Percentiles rank a stretch among this genome's conserved stretches.
Conservation (phyloP, 2,888 invertebrate genomes). For the Callosobruchus maculatus region DNA sequence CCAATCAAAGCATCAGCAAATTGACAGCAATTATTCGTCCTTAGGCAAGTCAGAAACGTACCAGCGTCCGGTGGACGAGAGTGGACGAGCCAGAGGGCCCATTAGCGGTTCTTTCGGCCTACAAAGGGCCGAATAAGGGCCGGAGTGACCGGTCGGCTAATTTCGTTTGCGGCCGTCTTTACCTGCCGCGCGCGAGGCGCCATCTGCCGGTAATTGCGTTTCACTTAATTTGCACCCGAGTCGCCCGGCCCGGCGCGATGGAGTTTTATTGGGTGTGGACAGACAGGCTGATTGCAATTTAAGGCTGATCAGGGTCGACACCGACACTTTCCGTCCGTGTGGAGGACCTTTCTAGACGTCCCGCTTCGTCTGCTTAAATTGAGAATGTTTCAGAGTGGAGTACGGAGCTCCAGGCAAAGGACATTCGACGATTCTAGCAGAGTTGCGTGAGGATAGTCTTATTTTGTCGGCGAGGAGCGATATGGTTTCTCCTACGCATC, state of each 20-base stretch:
- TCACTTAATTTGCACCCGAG: background rate
- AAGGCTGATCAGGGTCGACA: background rate
- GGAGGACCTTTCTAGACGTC: too few species aligned
- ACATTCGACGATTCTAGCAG: too few species aligned
- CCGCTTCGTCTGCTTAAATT: too few species aligned
- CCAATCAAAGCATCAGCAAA: background rate
- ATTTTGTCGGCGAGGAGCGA: too few species aligned
- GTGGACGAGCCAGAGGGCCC: background rate
- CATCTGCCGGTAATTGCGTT: slow-evolving; percentile 1
- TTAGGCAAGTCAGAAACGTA: too few species aligned
- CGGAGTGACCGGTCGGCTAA: background rate
- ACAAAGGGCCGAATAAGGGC: background rate
- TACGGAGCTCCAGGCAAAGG: too few species aligned
- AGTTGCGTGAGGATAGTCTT: too few species aligned
- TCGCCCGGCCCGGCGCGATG: too few species aligned
- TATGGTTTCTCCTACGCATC: too few species aligned
- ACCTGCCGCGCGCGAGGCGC: background rate
- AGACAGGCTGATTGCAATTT: background rate
- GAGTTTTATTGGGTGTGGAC: background rate
- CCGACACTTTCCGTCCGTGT: too few species aligned
- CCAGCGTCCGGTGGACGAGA: background rate
- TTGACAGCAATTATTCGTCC: background rate
- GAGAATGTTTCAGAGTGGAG: too few species aligned
- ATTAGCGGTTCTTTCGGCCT: slow-evolving; percentile 1
- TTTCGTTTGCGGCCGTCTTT: slow-evolving; percentile 1